Evolutionary conservation across 1,140 invertebrate genomes (phyloP), one percentile per base, ranked within the genome.

Genomic region (Meloidogyne floridensis): DNA sequence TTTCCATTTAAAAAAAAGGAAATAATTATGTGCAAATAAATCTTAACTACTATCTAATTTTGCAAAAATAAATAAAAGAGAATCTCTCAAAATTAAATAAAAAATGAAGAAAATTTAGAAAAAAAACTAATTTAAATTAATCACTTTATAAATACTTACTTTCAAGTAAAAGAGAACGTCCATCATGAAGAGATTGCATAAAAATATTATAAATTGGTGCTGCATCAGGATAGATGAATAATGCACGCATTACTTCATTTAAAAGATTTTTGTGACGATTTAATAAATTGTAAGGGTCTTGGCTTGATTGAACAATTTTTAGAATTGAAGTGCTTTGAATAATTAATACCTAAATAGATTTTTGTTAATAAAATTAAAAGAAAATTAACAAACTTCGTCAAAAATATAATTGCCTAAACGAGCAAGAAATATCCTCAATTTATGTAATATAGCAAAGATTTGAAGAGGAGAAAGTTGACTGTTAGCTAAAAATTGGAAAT

Each of bases 331-430:
- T 47, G 11, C 77, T 79, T 18, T 79, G 65, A 54, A 79, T 13
- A 47, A 79, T 32, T 20, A 79, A 47, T 32, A 71, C 65, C 77
- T 79, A 42, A 10, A 72, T 47, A 78, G 13, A 3, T 15, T 59
- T 59, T n/a, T 59, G 15, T 5, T 56, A 3, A n/a, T 15, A 15
- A 65, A 65, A 65, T 65, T n/a, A 65, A 18, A n/a, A n/a, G 5
- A 72, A 72, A 13, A 11, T 10, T 73, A 77, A 18, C n/a, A 51
- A 51, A 79, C 77, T 20, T 79, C 77, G n/a, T 79, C 77, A 53
- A 79, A 72, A 20, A 79, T 13, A 71, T 79, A 79, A 71, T 72
- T 18, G 20, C 65, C 77, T 2, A 79, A 20, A 7, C 77, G 77
- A 11, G 20, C 51, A 15, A 79, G n/a, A 71, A 71, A 79, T 7